phyloP scores from a whole-genome alignment of 2,797 vertebrate genomes.

The Mus spretus region DNA sequence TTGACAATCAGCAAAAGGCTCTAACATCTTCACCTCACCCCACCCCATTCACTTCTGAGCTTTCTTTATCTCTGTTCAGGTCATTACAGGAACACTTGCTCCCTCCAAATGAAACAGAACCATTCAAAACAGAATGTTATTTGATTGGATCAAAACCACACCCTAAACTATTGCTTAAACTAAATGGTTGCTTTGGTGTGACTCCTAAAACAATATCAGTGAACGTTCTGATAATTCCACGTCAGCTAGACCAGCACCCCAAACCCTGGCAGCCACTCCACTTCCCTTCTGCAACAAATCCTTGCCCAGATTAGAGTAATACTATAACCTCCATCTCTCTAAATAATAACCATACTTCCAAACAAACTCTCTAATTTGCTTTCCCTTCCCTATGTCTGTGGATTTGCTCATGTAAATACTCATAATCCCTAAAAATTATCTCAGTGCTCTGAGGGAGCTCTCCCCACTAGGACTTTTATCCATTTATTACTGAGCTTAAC shows the following conservation, averaged over 20 bases:
- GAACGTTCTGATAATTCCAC: background rate
- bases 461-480: background rate
- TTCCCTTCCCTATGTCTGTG: background rate
- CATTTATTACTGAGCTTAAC: background rate
- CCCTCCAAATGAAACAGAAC: slow-evolving; percentile 26
- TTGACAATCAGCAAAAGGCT: background rate
- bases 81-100: background rate
- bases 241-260: background rate
- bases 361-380: background rate
- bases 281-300: background rate
- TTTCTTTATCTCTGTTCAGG: slow-evolving; percentile 1
- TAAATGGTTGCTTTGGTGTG: background rate
- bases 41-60: background rate
- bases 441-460: background rate
- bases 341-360: background rate
- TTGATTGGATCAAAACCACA: background rate
- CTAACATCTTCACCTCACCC: background rate
- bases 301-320: background rate
- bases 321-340: background rate
- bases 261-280: background rate
- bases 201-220: background rate
- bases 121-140: background rate
- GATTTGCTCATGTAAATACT: background rate
- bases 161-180: background rate
- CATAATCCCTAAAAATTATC: background rate